phyloP scores from a whole-genome alignment of 2,797 vertebrate genomes.

The Poecilia gillii region DNA sequence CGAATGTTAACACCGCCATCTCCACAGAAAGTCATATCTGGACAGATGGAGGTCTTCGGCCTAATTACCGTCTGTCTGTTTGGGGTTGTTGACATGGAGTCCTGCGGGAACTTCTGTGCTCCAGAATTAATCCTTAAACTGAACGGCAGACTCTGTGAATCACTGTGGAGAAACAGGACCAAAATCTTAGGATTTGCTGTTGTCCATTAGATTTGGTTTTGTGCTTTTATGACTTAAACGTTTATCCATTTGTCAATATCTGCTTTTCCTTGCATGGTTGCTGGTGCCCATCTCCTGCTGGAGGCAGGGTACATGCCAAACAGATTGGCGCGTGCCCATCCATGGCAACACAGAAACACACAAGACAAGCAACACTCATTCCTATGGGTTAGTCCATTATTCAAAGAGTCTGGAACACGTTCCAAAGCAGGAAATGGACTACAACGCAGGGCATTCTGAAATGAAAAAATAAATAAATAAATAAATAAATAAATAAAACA shows the following conservation, averaged over 20 bases:
- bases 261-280: background rate
- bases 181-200: background rate
- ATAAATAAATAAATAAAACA: no score
- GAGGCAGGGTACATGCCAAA: background rate
- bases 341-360: background rate
- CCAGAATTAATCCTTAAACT: background rate
- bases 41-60: conserved; percentile 17
- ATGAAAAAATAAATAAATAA: no score
- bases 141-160: background rate
- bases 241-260: background rate
- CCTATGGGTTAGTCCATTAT: background rate
- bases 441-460: no score
- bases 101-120: conserved; percentile 7
- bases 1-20: background rate
- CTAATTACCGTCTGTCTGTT: conserved; percentile 11
- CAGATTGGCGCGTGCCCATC: background rate
- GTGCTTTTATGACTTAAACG: background rate
- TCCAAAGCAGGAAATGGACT: no score
- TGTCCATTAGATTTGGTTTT: background rate
- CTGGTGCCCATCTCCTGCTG: background rate
- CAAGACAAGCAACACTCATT: background rate
- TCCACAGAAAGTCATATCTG: conserved; percentile 2
- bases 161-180: background rate
- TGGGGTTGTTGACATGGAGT: conserved; percentile 15
- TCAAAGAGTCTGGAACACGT: background rate